A percentile compares a stretch with the other conserved stretches of the same genome.
These are phyloP conservation scores for Apocheima hispidaria DNA, from an alignment of 2,888 invertebrate species.

Conservation along the genomic window DNA sequence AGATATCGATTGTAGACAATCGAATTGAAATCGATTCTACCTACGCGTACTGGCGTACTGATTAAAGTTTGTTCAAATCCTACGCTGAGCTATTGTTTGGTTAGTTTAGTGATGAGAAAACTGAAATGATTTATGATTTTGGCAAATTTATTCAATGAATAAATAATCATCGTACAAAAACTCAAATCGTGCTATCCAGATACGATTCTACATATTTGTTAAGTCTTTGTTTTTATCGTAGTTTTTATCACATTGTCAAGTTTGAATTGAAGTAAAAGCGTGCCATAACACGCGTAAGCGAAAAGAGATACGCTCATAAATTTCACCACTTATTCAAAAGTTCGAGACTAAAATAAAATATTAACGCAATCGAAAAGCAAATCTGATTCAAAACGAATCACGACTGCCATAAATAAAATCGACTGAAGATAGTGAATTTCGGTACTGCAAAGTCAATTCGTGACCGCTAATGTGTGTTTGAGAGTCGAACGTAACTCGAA, in stretches of 20 bases:
- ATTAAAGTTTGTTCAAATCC: conserved; percentile 60
- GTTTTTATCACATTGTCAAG: too few species aligned
- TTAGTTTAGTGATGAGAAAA: conserved; percentile 40
- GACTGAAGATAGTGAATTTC: conserved; percentile 54
- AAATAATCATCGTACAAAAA: background rate
- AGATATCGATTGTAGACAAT: conserved; percentile 48
- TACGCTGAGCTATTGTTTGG: conserved; percentile 54
- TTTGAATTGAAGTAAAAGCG: background rate
- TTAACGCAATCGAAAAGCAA: conserved; percentile 44
- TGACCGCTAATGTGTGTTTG: conserved; percentile 64
- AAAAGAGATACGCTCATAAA: background rate
- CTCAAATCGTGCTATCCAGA: background rate
- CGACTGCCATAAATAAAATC: conserved; percentile 60
- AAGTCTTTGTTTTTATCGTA: background rate
- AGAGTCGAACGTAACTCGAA: conserved; percentile 61
- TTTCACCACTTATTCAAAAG: conserved; percentile 24
- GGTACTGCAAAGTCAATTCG: conserved; percentile 58
- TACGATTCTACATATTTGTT: too few species aligned
- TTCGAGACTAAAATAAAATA: conserved; percentile 37
- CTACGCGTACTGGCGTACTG: conserved; percentile 62
- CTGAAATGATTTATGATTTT: conserved; percentile 21
- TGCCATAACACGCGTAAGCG: background rate
- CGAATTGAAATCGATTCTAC: conserved; percentile 67
- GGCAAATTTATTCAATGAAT: background rate
- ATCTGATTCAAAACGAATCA: conserved; percentile 54